phyloP scores from a whole-genome alignment of 2,888 invertebrate genomes.

The Eumacrocentrus americanus region DNA sequence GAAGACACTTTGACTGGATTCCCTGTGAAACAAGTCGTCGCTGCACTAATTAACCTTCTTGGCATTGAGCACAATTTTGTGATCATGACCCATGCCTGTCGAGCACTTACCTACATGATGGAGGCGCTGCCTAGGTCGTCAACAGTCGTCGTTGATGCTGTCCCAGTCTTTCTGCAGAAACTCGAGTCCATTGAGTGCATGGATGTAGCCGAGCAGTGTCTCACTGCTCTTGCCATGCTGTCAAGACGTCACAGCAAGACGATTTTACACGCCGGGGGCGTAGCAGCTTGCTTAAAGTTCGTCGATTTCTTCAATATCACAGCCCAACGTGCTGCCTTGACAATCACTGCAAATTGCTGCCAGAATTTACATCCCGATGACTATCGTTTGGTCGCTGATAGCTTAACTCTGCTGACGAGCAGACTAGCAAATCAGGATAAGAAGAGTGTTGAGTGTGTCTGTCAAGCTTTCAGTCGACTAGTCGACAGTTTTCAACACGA shows the following conservation, averaged over 20 bases:
- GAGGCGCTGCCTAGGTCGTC: constrained; percentile 97
- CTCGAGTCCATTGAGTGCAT: constrained; percentile 98
- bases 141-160: constrained; percentile 93
- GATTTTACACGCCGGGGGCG: constrained; percentile 93
- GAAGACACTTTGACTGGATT: constrained; percentile 98
- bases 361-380: constrained; percentile 92
- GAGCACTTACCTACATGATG: constrained; percentile 98
- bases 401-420: constrained; percentile 82
- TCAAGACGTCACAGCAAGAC: constrained; percentile 96
- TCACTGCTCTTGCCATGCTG: constrained; percentile 96
- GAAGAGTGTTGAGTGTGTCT: constrained; percentile 97
- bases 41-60: constrained; percentile 88
- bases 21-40: constrained; percentile 96
- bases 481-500: constrained; percentile 97
- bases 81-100: constrained; percentile 99
- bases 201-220: constrained; percentile 99
- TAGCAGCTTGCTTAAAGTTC: constrained; percentile 94
- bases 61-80: constrained; percentile 99
- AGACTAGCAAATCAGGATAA: constrained; percentile 89
- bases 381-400: constrained; percentile 90
- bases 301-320: constrained; percentile 99
- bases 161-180: constrained; percentile 96
- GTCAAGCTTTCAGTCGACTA: constrained; percentile 92
- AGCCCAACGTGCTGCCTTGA: constrained; percentile 94
- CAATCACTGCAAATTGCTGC: constrained; percentile 97